Base-by-base conservation (phyloP, 2,888 invertebrate genomes). In the Pristionchus fissidentatus region DNA sequence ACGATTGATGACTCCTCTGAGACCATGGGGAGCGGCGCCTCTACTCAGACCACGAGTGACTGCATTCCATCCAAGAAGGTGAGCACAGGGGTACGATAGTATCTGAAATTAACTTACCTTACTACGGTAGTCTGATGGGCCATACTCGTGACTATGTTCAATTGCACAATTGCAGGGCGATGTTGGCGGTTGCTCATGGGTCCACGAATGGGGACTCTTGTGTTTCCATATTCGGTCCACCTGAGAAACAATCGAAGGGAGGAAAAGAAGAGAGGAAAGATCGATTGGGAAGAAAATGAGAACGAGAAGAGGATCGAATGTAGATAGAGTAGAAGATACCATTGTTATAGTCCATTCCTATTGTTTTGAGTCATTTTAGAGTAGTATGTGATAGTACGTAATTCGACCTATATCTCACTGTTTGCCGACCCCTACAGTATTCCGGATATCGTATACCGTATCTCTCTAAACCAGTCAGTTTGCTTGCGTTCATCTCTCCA, bases 261-360 rank as follows among this genome's bases (percentile, higher is more conserved):
- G 62, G 62, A 19, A 62, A 32, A 60, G 80, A 81, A 26, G 80
- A 81, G 60, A 81, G 46, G n/a, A 52, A 46, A 10, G 80, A 81
- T n/a, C 55, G 79, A 55, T 15, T 38, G 19, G 41, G 70, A 1
- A 70, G 70, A n/a, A 22, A 41, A 70, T 70, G 38, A 35, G n/a
- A n/a, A n/a, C n/a, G n/a, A n/a, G n/a, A n/a, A n/a, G n/a, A n/a
- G n/a, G n/a, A n/a, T n/a, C n/a, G n/a, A n/a, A n/a, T n/a, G n/a
- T n/a, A n/a, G n/a, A n/a, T n/a, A n/a, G n/a, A n/a, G n/a, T n/a
- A n/a, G n/a, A n/a, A n/a, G n/a, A n/a, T n/a, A n/a, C n/a, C n/a
- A n/a, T n/a, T n/a, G n/a, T n/a, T n/a, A n/a, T n/a, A n/a, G n/a
- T n/a, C n/a, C n/a, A n/a, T n/a, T n/a, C n/a, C n/a, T n/a, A n/a